Percentiles rank a stretch among this genome's conserved stretches.
Evolutionary conservation across 2,888 invertebrate genomes (phyloP).

Genomic region (Helleia helle): DNA sequence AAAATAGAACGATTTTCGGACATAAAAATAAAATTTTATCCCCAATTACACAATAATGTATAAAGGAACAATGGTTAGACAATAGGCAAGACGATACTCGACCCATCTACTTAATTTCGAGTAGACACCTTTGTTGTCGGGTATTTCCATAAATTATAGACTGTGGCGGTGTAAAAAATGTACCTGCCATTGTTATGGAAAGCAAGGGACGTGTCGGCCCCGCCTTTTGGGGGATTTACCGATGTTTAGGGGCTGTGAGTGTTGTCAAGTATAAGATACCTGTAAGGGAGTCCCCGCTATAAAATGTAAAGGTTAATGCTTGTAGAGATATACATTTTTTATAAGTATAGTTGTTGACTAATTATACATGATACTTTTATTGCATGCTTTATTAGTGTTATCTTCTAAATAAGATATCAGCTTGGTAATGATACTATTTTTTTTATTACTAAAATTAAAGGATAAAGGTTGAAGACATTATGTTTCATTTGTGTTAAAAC

Average conservation of each 20-base stretch:
- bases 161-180: constrained; percentile 30
- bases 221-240: constrained; percentile 50
- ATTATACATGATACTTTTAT: no score
- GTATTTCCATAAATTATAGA: constrained; percentile 70
- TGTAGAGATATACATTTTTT: neutral
- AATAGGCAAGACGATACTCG: constrained; percentile 52
- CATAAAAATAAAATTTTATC: neutral
- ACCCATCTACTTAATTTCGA: constrained; percentile 69
- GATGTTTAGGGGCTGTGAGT: constrained; percentile 20
- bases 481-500: no score
- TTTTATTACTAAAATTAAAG: no score
- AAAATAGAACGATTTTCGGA: no score
- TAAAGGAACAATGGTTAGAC: constrained; percentile 44
- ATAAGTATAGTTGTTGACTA: no score
- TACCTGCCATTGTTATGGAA: constrained; percentile 70
- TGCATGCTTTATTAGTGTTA: no score
- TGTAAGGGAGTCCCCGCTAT: no score
- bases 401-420: no score
- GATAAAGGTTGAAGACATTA: no score
- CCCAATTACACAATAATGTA: constrained; percentile 16
- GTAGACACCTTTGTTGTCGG: constrained; percentile 71
- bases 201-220: constrained; percentile 53
- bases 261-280: constrained; percentile 11
- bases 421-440: no score
- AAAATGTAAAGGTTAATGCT: no score